These are phyloP conservation scores for Pardosa pseudoannulata DNA, from an alignment of 2,888 invertebrate genomes.

Conservation along the genomic window DNA sequence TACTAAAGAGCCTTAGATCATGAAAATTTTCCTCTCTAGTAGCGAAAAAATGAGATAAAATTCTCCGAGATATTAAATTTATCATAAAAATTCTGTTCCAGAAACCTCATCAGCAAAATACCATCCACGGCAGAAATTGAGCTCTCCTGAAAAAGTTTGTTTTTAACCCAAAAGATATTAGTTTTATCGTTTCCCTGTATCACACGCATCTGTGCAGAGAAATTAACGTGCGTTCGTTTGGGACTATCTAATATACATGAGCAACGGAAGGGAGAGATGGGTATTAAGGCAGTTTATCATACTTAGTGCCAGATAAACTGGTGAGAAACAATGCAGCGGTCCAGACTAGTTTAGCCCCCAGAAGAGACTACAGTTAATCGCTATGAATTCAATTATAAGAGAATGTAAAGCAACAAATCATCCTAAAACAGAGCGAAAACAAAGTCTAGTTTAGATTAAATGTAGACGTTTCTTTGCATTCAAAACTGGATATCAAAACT, in stretches of 20 bases:
- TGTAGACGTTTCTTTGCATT: too few relatives aligned
- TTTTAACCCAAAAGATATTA: too few relatives aligned
- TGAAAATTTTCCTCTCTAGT: too few relatives aligned
- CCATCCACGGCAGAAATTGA: too few relatives aligned
- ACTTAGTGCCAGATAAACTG: background rate
- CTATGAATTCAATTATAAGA: background rate
- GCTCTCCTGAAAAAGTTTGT: too few relatives aligned
- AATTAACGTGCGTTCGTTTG: background rate
- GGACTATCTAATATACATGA: background rate
- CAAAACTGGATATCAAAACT: too few relatives aligned
- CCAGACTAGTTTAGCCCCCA: background rate
- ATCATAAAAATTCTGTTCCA: too few relatives aligned
- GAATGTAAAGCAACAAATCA: background rate
- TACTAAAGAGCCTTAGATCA: too few relatives aligned
- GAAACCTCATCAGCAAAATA: too few relatives aligned
- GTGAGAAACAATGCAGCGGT: background rate
- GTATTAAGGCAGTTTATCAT: conserved; percentile 4
- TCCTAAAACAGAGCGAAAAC: background rate
- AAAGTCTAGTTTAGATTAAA: background rate
- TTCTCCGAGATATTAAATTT: too few relatives aligned
- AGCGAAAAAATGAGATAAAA: too few relatives aligned
- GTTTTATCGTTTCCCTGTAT: background rate
- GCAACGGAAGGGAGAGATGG: background rate
- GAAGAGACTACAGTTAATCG: background rate
- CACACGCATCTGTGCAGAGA: background rate